These are phyloP conservation scores for Tamias sibiricus DNA, from an alignment of 2,113 vertebrate genomes.

Conservation along the genomic window DNA sequence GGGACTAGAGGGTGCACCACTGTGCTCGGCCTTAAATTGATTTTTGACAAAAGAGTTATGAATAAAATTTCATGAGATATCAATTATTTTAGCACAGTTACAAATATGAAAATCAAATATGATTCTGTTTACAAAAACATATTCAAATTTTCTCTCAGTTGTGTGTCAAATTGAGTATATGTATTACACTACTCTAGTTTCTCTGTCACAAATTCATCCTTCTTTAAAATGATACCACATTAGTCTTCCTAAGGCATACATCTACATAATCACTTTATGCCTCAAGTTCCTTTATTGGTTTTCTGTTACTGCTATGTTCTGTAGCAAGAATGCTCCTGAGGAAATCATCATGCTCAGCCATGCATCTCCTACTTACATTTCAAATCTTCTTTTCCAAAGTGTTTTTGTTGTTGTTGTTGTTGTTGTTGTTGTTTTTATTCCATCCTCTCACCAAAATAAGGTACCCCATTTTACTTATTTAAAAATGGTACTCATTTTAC, in stretches of 20 bases:
- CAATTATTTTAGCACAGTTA: background rate
- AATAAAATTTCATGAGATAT: background rate
- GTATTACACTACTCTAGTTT: background rate
- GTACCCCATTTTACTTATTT: background rate
- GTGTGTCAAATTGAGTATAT: background rate
- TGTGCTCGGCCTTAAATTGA: too few species aligned
- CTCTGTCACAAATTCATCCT: conserved; percentile 10
- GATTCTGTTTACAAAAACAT: background rate
- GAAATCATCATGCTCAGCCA: background rate
- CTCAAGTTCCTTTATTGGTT: background rate
- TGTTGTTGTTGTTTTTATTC: background rate
- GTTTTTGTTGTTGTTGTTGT: background rate
- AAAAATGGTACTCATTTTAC: background rate
- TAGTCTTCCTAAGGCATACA: background rate
- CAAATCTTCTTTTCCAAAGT: background rate
- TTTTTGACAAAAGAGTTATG: background rate
- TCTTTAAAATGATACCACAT: background rate
- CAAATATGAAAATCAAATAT: background rate
- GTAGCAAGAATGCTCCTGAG: background rate
- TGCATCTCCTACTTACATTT: background rate
- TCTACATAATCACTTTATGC: background rate
- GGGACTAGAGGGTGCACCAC: too few species aligned
- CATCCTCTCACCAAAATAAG: background rate
- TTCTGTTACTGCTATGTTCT: background rate
- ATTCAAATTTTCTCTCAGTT: background rate